phyloP scores from a whole-genome alignment of 2,888 invertebrate species.

The Eristalinus sepulchralis region DNA sequence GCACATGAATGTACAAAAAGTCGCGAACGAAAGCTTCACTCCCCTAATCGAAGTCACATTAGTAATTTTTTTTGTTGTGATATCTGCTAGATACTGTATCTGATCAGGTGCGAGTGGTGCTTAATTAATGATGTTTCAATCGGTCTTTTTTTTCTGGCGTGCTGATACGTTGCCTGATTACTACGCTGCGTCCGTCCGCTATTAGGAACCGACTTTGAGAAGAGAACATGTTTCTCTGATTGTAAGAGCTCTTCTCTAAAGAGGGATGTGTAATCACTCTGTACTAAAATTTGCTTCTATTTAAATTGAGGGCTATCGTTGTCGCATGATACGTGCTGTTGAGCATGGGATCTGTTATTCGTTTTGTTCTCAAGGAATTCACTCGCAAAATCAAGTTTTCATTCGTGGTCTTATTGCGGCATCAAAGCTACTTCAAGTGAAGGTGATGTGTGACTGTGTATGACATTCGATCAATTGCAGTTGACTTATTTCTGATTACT shows the following conservation, averaged over 20 bases:
- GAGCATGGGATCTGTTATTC: not conserved
- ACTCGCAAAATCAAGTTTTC: not conserved
- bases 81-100: conserved; percentile 49
- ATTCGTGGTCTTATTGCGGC: not conserved
- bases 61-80: conserved; percentile 41
- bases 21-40: conserved; percentile 15
- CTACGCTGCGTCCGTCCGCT: conserved; percentile 35
- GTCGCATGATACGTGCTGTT: not conserved
- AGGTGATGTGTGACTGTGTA: not conserved
- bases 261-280: not conserved
- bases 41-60: conserved; percentile 28
- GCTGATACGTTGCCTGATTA: conserved; percentile 27
- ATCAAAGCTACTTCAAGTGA: not conserved
- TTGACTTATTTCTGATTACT: not conserved
- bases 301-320: not conserved
- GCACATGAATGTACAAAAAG: conserved; percentile 13
- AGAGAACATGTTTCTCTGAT: not conserved
- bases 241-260: not conserved
- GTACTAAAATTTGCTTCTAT: not conserved
- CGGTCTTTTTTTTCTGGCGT: not conserved
- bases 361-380: not conserved
- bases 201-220: not conserved
- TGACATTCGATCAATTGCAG: not conserved
- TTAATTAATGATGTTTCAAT: conserved; percentile 52
- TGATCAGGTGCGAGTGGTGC: conserved; percentile 45